Evolutionary conservation across 1,140 invertebrate species (phyloP).

Genomic region (Pissodes strobi): DNA sequence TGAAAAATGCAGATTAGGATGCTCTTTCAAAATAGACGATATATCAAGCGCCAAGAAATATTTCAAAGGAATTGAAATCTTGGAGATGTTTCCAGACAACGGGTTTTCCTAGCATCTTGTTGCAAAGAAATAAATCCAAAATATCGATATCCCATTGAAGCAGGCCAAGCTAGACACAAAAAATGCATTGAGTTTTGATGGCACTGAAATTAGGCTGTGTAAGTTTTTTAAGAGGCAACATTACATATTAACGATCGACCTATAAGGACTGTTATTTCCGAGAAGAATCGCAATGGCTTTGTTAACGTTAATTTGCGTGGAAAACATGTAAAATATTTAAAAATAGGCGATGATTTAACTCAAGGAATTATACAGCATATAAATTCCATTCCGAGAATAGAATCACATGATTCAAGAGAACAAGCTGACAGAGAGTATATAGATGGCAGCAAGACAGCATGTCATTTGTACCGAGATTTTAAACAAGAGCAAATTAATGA

Average conservation of each 20-base stretch:
- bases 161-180: slow-evolving; percentile 8
- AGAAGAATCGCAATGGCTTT: slow-evolving; percentile 10
- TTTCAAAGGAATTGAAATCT: too few species aligned
- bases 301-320: slow-evolving; percentile 33
- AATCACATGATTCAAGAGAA: slow-evolving; percentile 49
- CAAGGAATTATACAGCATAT: slow-evolving; percentile 36
- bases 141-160: slow-evolving; percentile 27
- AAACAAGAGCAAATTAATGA: slow-evolving; percentile 13
- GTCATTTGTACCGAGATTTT: slow-evolving; percentile 48
- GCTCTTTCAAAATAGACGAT: too few species aligned
- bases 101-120: slow-evolving; percentile 11
- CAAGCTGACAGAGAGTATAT: slow-evolving; percentile 48
- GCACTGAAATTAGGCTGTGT: slow-evolving; percentile 28
- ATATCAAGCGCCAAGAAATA: too few species aligned
- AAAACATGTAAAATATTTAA: slow-evolving; percentile 32
- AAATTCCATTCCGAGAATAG: slow-evolving; percentile 46
- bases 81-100: too few species aligned
- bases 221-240: slow-evolving; percentile 31
- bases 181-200: slow-evolving; percentile 15
- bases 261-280: slow-evolving; percentile 20
- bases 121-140: slow-evolving; percentile 28
- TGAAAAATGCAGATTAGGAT: too few species aligned
- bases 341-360: slow-evolving; percentile 35
- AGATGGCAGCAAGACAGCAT: slow-evolving; percentile 45
- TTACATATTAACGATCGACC: slow-evolving; percentile 28